Base-by-base conservation (phyloP, 2,888 invertebrate genomes). In the Apamea epomidion region DNA sequence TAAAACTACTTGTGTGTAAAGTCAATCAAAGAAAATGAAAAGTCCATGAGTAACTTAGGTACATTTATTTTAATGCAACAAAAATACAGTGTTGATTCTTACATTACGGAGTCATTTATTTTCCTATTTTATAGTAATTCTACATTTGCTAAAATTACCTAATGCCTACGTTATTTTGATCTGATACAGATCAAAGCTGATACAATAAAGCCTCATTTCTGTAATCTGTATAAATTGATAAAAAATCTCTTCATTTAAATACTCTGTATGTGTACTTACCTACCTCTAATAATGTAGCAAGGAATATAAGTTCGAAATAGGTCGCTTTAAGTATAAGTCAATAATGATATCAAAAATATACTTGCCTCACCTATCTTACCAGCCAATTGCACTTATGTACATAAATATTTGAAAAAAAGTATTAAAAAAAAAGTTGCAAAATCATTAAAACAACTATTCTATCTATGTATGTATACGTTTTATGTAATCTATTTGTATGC, bases 161-260 rank as follows among this genome's bases (percentile, higher is more conserved):
- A 89, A 80, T 62, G 89, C 89, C 82, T 89, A 90, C 80, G 69
- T 80, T 86, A 87, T 91, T 88, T 92, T 94, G 94, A 93, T 96
- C 96, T 96, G 96, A 96, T 96, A 95, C 96, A 97, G 96, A 96
- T 94, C 96, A 95, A 92, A 91, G 88, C 87, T 88, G 80, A 86
- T 86, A 90, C 80, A 91, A 91, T 90, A 90, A 91, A 94, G 95
- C 95, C 95, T 95, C 95, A 83, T 92, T 90, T 92, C 89, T 92
- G 92, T 92, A 91, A 89, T 87, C 90, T 90, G 84, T 76, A 51
- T 85, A 68, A 80, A 75, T 84, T 89, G 77, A 78, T 79, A 80
- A 84, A 83, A 82, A 83, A 84, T 80, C 72, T 84, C 74, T 83
- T 78, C 42, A 68, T 80, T 80, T 75, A 65, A 72, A 79, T 83